Conservation (phyloP, 2,888 invertebrate species). For the Antheraea yamamai region DNA sequence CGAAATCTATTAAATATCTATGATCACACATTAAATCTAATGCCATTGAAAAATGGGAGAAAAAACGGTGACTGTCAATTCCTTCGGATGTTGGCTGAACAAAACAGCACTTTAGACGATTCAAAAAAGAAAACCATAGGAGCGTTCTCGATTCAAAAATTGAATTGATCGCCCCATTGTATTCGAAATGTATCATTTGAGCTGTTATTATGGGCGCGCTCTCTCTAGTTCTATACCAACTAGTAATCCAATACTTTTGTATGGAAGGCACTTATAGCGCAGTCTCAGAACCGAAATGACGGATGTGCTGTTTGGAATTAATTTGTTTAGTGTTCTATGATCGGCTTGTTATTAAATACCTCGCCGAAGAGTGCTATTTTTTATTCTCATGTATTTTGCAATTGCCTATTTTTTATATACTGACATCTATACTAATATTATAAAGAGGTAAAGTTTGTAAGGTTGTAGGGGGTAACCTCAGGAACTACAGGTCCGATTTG, state of each 20-base stretch:
- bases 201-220: constrained; percentile 79
- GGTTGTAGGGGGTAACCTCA: too few species aligned
- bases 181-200: constrained; percentile 83
- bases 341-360: constrained; percentile 29
- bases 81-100: constrained; percentile 78
- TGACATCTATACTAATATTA: background rate
- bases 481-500: too few species aligned
- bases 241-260: constrained; percentile 82
- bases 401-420: constrained; percentile 19
- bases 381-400: constrained; percentile 24
- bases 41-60: constrained; percentile 68
- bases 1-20: constrained; percentile 35
- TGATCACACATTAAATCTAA: constrained; percentile 62
- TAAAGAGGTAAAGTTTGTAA: too few species aligned
- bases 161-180: constrained; percentile 83
- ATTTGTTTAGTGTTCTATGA: constrained; percentile 62
- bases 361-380: constrained; percentile 27
- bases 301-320: constrained; percentile 53
- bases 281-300: constrained; percentile 63
- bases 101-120: constrained; percentile 81
- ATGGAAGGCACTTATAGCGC: constrained; percentile 78
- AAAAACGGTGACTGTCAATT: constrained; percentile 82
- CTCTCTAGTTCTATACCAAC: constrained; percentile 75
- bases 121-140: constrained; percentile 75
- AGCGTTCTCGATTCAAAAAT: constrained; percentile 83